A percentile compares a stretch with the other conserved stretches of the same genome.
phyloP scores from a whole-genome alignment of 2,888 invertebrate species.

The Sympetrum striolatum region DNA sequence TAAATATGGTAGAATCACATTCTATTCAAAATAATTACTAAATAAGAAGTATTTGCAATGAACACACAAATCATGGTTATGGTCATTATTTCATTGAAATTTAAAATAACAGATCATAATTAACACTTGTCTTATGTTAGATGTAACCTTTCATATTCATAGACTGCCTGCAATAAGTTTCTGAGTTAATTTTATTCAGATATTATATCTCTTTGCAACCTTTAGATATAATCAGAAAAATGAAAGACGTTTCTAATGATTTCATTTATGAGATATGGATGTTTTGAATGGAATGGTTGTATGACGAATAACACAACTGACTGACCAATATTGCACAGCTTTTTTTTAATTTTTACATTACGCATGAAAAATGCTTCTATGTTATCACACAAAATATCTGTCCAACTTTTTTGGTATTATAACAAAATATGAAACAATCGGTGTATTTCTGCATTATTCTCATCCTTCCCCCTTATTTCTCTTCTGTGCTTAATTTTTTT shows the following conservation, averaged over 20 bases:
- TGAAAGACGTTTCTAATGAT: neutral
- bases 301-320: slow-evolving; percentile 34
- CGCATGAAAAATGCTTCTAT: slow-evolving; percentile 28
- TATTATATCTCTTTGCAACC: neutral
- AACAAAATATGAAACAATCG: neutral
- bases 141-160: neutral
- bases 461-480: slow-evolving; percentile 21
- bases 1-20: too few relatives aligned
- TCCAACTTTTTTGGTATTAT: neutral
- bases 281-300: slow-evolving; percentile 44
- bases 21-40: neutral
- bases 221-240: neutral
- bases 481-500: neutral
- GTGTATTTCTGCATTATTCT: neutral
- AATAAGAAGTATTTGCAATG: neutral
- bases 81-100: neutral
- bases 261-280: slow-evolving; percentile 1
- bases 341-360: slow-evolving; percentile 31
- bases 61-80: neutral
- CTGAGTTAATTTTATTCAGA: neutral
- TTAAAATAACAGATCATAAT: neutral
- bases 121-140: neutral
- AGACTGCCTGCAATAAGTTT: slow-evolving; percentile 22
- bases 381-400: slow-evolving; percentile 5
- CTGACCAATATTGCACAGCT: slow-evolving; percentile 41